phyloP scores from a whole-genome alignment of 2,113 vertebrate genomes.

The Scophthalmus maximus region DNA sequence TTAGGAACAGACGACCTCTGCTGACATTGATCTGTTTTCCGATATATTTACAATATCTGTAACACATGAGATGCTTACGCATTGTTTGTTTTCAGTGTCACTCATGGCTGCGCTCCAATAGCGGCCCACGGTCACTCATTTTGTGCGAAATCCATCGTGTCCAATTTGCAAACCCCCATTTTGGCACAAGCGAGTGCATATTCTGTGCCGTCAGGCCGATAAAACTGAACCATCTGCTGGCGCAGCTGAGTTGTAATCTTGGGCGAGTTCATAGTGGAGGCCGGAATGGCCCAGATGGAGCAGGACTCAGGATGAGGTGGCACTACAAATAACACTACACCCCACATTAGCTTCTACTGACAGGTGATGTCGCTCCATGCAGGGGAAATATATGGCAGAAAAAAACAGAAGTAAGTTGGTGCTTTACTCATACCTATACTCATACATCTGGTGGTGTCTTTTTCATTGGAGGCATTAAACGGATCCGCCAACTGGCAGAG shows the following conservation, averaged over 20 bases:
- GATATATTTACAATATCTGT: conserved; percentile 46
- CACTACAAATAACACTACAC: conserved; percentile 18
- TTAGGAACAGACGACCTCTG: conserved; percentile 18
- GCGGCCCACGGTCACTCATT: conserved; percentile 38
- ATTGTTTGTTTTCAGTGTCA: conserved; percentile 50
- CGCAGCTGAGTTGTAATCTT: conserved; percentile 64
- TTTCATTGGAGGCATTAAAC: conserved; percentile 84
- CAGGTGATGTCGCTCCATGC: conserved; percentile 39
- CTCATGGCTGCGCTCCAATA: conserved; percentile 36
- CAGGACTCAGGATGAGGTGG: conserved; percentile 42
- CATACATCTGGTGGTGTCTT: conserved; percentile 52
- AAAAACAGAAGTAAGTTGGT: conserved; percentile 8
- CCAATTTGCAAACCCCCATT: conserved; percentile 63
- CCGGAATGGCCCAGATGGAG: conserved; percentile 66
- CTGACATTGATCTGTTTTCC: conserved; percentile 53
- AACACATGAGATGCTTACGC: conserved; percentile 32
- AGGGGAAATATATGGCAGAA: conserved; percentile 8
- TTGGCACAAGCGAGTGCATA: conserved; percentile 55
- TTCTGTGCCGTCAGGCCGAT: conserved; percentile 58
- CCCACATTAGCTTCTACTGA: conserved; percentile 36
- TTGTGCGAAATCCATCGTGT: conserved; percentile 63
- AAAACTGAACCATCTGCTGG: conserved; percentile 80
- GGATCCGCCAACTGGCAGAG: conserved; percentile 85
- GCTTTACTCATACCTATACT: conserved; percentile 47
- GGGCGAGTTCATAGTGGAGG: conserved; percentile 50